Percentiles rank a stretch among this genome's conserved stretches.
Conservation (phyloP, 2,888 invertebrate genomes). For the Yponomeuta evonymella region DNA sequence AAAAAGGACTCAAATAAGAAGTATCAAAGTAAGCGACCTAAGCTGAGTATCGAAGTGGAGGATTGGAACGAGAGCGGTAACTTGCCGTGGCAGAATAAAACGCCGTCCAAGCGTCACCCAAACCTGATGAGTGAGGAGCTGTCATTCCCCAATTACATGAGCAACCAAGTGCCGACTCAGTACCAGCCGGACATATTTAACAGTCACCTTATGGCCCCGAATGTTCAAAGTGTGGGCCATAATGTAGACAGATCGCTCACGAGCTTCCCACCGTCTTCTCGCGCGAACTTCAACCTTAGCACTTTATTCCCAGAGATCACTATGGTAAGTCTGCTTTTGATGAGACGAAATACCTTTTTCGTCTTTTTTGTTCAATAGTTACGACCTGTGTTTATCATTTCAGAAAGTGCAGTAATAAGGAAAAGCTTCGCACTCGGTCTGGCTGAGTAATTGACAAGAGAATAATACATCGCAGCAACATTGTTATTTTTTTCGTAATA, state of each 20-base stretch:
- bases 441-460: neutral
- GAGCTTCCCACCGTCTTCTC: slow-evolving; percentile 59
- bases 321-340: slow-evolving; percentile 52
- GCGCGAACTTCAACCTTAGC: slow-evolving; percentile 87
- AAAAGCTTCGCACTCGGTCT: neutral
- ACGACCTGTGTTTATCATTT: slow-evolving; percentile 32
- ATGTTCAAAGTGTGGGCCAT: slow-evolving; percentile 53
- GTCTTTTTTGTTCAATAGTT: neutral
- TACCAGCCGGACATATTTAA: slow-evolving; percentile 66
- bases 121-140: slow-evolving; percentile 58
- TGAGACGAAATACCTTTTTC: neutral
- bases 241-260: slow-evolving; percentile 53
- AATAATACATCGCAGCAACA: neutral
- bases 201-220: slow-evolving; percentile 58
- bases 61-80: slow-evolving; percentile 61
- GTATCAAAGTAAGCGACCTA: slow-evolving; percentile 60
- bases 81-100: slow-evolving; percentile 61
- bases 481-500: neutral
- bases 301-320: slow-evolving; percentile 91
- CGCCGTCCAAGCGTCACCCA: slow-evolving; percentile 48
- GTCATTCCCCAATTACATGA: slow-evolving; percentile 58
- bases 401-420: slow-evolving; percentile 65
- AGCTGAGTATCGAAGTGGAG: slow-evolving; percentile 52
- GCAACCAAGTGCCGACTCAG: slow-evolving; percentile 61
- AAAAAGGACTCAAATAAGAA: slow-evolving; percentile 66